Base-by-base conservation (phyloP, 2,797 vertebrate species). In the Cebuella pygmaea region DNA sequence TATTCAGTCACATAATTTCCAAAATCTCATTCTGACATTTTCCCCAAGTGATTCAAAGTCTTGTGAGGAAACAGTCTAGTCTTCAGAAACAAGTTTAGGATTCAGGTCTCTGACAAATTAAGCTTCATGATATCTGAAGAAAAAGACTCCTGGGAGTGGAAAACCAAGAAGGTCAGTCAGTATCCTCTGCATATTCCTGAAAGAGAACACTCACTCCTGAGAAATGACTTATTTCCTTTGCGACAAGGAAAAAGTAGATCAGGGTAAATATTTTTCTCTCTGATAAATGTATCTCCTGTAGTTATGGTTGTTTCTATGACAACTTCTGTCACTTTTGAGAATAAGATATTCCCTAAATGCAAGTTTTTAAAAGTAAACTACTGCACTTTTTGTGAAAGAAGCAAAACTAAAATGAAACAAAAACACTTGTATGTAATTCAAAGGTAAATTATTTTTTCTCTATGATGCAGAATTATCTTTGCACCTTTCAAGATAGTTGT, bases 281-380 rank as follows among this genome's bases (percentile, higher is more conserved):
- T 12, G 24, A 81, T 89, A 86, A 93, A 52, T 33, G 57, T 70
- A 39, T 57, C 20, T 93, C n/a, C 86, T 95, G 24, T 93, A 82
- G 87, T 92, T 92, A 90, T 76, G 33, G 26, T 83, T 72, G 81
- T 95, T 96, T 96, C 93, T 88, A 93, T 97, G 94, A 79, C 14
- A 39, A 93, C 46, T 61, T 61, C 44, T 36, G 76, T 93, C 55
- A 57, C 26, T 5, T 48, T 88, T 36, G 41, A 94, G 89, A 84
- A 70, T 1, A 70, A 64, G 59, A 84, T 67, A 72, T 8, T 95
- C 78, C 52, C 33, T 57, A 90, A 93, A 81, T 96, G 88, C 8
- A 80, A 82, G 94, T 41, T 44, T 39, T 74, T 33, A 13, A 80
- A 76, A 67, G 17, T 55, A 79, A 76, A 48, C 30, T 76, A 33